Percentiles rank a stretch among this genome's conserved stretches.
Evolutionary conservation across 1,140 invertebrate genomes (phyloP).

Genomic region (Aphis craccivora): DNA sequence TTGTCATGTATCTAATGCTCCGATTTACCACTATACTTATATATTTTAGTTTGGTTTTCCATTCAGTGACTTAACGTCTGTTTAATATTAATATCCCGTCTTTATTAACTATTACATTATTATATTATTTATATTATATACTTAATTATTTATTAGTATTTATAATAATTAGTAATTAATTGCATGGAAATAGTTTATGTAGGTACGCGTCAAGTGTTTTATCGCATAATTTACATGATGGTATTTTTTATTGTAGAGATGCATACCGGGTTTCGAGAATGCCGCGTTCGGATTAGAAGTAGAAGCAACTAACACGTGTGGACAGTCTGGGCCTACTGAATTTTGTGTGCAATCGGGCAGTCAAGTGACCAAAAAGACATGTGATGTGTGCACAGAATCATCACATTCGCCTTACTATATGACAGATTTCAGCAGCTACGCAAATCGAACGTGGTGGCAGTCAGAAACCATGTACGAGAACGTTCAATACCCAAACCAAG

Average conservation of each 20-base stretch:
- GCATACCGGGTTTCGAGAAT: conserved; percentile 95
- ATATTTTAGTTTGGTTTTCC: too few species aligned
- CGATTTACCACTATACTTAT: too few species aligned
- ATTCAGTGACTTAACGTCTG: too few species aligned
- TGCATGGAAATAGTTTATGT: too few species aligned
- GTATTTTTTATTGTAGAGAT: conserved; percentile 73
- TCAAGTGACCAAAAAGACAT: conserved; percentile 68
- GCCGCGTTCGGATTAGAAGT: conserved; percentile 88
- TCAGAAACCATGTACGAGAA: conserved; percentile 95
- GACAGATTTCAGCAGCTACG: conserved; percentile 89
- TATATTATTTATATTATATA: too few species aligned
- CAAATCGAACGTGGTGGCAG: conserved; percentile 97
- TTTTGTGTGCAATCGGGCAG: conserved; percentile 85
- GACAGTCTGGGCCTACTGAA: conserved; percentile 73
- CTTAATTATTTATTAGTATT: too few species aligned
- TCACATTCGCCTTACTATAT: conserved; percentile 81
- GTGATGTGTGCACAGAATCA: conserved; percentile 69
- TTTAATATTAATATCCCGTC: too few species aligned
- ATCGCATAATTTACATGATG: neutral
- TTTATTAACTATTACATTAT: too few species aligned
- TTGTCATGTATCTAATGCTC: too few species aligned
- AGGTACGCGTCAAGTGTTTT: too few species aligned
- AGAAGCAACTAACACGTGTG: conserved; percentile 96
- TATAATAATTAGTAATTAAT: too few species aligned
- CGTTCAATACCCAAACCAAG: conserved; percentile 87